Conservation (phyloP, 1,140 invertebrate genomes). For the Eubasilissa regina region DNA sequence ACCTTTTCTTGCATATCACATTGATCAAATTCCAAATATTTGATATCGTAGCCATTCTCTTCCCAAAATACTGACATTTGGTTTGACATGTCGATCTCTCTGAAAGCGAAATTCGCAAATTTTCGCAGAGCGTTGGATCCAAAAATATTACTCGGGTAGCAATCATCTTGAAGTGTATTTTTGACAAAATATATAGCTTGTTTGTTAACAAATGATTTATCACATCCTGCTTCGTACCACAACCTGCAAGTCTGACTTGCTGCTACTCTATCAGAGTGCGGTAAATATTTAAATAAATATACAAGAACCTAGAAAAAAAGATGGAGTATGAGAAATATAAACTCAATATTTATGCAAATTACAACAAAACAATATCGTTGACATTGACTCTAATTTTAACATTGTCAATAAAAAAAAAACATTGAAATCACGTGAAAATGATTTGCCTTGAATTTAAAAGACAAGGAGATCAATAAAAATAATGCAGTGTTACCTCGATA, state of each 20-base stretch:
- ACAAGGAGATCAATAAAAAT: slow-evolving; percentile 32
- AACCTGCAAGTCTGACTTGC: slow-evolving; percentile 74
- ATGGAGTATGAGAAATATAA: neutral
- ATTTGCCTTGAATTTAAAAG: slow-evolving; percentile 45
- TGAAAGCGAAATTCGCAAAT: slow-evolving; percentile 74
- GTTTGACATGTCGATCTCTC: slow-evolving; percentile 74
- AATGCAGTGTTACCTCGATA: slow-evolving; percentile 42
- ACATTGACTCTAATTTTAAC: slow-evolving; percentile 30
- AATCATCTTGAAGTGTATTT: slow-evolving; percentile 70
- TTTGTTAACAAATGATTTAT: slow-evolving; percentile 72
- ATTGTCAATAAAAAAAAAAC: slow-evolving; percentile 4
- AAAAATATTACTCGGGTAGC: slow-evolving; percentile 66
- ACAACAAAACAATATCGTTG: neutral
- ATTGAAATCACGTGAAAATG: slow-evolving; percentile 39
- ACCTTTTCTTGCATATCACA: slow-evolving; percentile 78
- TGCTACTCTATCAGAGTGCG: slow-evolving; percentile 73
- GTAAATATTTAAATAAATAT: slow-evolving; percentile 76
- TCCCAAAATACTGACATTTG: slow-evolving; percentile 71
- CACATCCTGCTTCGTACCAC: slow-evolving; percentile 75
- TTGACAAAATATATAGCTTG: slow-evolving; percentile 73
- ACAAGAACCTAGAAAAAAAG: slow-evolving; percentile 73
- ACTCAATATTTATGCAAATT: neutral
- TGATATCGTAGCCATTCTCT: slow-evolving; percentile 67
- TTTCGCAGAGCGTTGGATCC: slow-evolving; percentile 69
- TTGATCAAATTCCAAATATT: slow-evolving; percentile 70